Conservation (phyloP, 1,140 invertebrate genomes). For the Diprion similis region DNA sequence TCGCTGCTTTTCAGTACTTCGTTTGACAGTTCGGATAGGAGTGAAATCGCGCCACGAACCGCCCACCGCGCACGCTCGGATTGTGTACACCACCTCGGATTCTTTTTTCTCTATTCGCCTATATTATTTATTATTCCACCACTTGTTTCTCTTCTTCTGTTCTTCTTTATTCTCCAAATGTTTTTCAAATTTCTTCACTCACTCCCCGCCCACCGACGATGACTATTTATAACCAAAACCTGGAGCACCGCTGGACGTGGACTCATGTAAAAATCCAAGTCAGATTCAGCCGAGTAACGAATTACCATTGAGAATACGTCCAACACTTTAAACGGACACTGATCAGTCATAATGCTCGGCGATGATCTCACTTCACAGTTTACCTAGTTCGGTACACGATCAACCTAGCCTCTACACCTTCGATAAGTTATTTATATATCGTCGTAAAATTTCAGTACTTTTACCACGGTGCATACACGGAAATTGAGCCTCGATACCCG, state of each 20-base stretch:
- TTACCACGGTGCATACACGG: no score
- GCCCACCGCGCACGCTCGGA: background rate
- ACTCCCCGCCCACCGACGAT: no score
- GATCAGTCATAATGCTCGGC: background rate
- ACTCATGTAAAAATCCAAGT: background rate
- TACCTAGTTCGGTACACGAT: no score
- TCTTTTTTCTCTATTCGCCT: background rate
- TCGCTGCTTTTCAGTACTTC: conserved; percentile 18
- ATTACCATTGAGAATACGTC: background rate
- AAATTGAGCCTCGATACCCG: no score
- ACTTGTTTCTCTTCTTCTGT: no score
- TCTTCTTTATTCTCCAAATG: no score
- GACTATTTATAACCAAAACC: background rate
- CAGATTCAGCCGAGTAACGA: background rate
- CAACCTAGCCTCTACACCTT: no score
- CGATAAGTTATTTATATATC: no score
- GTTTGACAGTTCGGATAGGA: background rate
- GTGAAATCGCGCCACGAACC: background rate
- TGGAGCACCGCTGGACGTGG: background rate
- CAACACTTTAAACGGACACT: background rate
- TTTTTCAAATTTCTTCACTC: no score
- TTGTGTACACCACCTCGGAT: background rate
- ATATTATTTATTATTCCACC: background rate
- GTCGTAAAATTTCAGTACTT: no score
- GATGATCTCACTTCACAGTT: background rate